Percentiles rank a stretch among this genome's conserved stretches.
Evolutionary conservation across 2,888 invertebrate genomes (phyloP).

Genomic region (Agrochola litura): DNA sequence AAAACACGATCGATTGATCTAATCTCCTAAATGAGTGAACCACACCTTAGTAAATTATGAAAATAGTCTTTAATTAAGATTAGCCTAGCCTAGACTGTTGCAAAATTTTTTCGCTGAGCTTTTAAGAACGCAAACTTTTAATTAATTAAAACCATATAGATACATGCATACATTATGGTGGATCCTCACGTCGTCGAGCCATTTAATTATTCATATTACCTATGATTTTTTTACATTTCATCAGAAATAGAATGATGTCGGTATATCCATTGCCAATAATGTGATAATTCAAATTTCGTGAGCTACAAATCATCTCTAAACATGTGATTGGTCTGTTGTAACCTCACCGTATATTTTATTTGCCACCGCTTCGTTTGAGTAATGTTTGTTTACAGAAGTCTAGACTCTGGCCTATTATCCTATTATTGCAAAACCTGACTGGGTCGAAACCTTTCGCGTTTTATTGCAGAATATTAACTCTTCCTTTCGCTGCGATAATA

Average conservation of each 20-base stretch:
- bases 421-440: conserved; percentile 38
- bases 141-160: neutral
- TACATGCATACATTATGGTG: neutral
- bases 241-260: neutral
- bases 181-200: neutral
- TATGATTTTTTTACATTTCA: neutral
- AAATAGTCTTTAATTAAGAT: conserved; percentile 23
- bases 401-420: conserved; percentile 26
- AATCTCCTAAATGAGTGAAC: conserved; percentile 24
- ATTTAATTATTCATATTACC: neutral
- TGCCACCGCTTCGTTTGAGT: conserved; percentile 16
- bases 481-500: conserved; percentile 34
- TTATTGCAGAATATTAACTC: conserved; percentile 47
- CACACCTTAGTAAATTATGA: conserved; percentile 42
- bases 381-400: conserved; percentile 41
- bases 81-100: neutral
- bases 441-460: conserved; percentile 54
- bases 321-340: conserved; percentile 21
- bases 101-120: conserved; percentile 4
- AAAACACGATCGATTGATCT: conserved; percentile 38
- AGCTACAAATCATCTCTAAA: conserved; percentile 23
- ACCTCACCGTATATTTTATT: conserved; percentile 23
- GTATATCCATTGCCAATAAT: conserved; percentile 12
- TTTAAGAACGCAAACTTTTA: neutral
- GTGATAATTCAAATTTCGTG: conserved; percentile 29